Evolutionary conservation across 2,888 invertebrate species (phyloP), one percentile per base, ranked within the genome.

Genomic region (Sacculina carcini): DNA sequence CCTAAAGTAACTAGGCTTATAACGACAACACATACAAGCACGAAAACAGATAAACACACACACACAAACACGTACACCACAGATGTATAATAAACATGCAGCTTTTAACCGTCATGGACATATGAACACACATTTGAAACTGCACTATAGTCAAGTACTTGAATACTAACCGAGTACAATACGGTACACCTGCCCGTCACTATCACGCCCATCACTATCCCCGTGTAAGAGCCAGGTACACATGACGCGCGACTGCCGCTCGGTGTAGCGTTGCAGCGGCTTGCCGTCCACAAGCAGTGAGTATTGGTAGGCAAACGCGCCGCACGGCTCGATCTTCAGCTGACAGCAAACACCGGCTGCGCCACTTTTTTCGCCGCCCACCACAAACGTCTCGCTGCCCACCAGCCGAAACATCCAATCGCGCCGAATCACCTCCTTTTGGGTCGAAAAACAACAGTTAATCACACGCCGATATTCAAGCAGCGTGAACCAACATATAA

Each of bases 361-460:
- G n/a, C n/a, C n/a, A n/a, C n/a, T n/a, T 38, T 64, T 65, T 2
- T 66, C 62, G 32, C 63, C 63, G 2, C 79, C 79, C 39, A 85
- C 71, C 39, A 68, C 69, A 63, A 89, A 83, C 9, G 72, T 67
- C 65, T 89, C 86, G 58, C 77, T 77, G 1, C 89, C 89, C 0
- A 89, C 87, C 44, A 89, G 64, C 60, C 83, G 81, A 64, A 90
- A 89, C 84, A 89, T 84, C 84, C 85, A 89, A 53, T 89, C 86
- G 55, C 75, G 71, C 16, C 77, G 70, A 12, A 78, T 58, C 4
- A 79, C 69, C 64, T 81, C 82, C 79, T 82, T 21, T 29, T 38
- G 16, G 16, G 23, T 52, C n/a, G 21, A 5, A 24, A 1, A 6
- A 6, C 24, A 14, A 12, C 5, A 10, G 10, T 10, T 16, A 16